Percentiles rank a stretch among this genome's conserved stretches.
Evolutionary conservation across 2,888 invertebrate species (phyloP).

Genomic region (Dryomyza anilis): DNA sequence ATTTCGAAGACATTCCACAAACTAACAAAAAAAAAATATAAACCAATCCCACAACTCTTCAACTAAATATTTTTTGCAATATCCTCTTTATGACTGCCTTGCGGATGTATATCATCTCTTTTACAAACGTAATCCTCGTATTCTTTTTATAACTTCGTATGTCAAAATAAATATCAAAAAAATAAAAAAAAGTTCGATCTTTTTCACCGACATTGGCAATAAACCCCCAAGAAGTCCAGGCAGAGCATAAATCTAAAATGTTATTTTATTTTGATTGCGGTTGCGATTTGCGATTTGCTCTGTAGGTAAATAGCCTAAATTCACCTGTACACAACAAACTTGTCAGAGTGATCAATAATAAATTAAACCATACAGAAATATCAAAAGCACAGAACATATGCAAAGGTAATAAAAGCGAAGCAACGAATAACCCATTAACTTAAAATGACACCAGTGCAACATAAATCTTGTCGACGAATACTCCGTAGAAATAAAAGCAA

Average conservation of each 20-base stretch:
- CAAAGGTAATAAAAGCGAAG: conserved; percentile 35
- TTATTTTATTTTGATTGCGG: conserved; percentile 10
- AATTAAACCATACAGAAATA: conserved; percentile 31
- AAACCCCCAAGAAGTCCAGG: conserved; percentile 8
- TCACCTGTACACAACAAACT: conserved; percentile 33
- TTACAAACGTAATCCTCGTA: not conserved
- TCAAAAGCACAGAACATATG: conserved; percentile 33
- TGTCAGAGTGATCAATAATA: conserved; percentile 38
- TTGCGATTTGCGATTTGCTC: not conserved
- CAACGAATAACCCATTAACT: conserved; percentile 53
- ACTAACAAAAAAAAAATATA: too few relatives aligned
- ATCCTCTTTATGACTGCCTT: not conserved
- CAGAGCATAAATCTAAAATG: conserved; percentile 25
- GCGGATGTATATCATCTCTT: not conserved
- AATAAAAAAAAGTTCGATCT: not conserved
- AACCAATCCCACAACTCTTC: too few relatives aligned
- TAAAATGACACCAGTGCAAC: conserved; percentile 53
- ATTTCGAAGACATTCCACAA: too few relatives aligned
- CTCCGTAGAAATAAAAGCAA: not conserved
- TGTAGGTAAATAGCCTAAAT: conserved; percentile 30
- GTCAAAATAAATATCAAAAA: not conserved
- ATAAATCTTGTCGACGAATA: conserved; percentile 47
- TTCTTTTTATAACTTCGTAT: not conserved
- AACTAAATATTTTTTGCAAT: too few relatives aligned
- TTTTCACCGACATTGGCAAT: conserved; percentile 23